Conservation (phyloP, 2,113 vertebrate species). For the Numida meleagris region DNA sequence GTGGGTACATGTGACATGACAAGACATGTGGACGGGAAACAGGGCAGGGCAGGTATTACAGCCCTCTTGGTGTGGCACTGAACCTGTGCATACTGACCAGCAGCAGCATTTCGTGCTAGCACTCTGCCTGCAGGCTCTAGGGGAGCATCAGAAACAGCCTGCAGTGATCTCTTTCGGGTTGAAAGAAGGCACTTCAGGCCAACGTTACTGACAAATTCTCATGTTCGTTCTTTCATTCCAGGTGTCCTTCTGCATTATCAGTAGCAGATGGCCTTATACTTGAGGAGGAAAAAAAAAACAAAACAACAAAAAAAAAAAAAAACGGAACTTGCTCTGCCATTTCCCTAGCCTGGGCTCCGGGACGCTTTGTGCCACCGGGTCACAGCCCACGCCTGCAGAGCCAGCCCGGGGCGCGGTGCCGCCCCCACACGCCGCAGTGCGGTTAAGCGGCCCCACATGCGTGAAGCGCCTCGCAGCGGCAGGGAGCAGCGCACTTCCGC, state of each 20-base stretch:
- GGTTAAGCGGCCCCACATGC: no score
- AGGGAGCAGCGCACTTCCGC: no score
- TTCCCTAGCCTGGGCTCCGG: no score
- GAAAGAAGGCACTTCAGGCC: accelerated
- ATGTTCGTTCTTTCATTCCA: accelerated
- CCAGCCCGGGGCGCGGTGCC: no score
- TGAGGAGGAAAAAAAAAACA: accelerated
- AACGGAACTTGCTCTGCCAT: no score
- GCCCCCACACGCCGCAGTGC: no score
- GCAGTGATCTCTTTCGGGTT: accelerated
- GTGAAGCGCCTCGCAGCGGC: no score
- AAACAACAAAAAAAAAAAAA: accelerated
- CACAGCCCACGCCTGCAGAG: no score
- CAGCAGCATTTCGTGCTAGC: neutral
- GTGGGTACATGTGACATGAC: accelerated
- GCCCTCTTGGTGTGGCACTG: accelerated
- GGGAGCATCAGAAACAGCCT: neutral
- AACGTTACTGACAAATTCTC: neutral
- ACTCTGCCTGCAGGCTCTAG: neutral
- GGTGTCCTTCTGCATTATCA: no score
- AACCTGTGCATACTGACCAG: neutral
- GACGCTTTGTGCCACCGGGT: no score
- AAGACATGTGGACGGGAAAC: accelerated
- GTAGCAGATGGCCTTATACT: accelerated
- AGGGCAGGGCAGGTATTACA: neutral